These are phyloP conservation scores for Propithecus coquereli DNA, from an alignment of 2,113 vertebrate genomes.

Conservation along the genomic window DNA sequence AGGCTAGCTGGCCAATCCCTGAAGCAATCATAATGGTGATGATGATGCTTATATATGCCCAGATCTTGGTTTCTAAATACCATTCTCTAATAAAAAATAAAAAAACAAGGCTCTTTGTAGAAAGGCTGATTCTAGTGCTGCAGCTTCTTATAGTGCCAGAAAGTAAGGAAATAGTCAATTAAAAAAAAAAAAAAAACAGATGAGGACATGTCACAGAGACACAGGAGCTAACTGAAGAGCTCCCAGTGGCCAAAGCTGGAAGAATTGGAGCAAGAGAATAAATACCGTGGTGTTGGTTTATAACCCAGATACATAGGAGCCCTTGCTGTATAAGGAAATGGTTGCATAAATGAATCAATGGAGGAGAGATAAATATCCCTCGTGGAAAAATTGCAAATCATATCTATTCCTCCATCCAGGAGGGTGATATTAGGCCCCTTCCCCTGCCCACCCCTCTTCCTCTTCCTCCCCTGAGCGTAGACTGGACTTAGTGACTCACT, in stretches of 20 bases:
- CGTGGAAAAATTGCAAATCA: background rate
- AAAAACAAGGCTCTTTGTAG: background rate
- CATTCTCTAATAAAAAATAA: background rate
- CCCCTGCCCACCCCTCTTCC: rapidly evolving
- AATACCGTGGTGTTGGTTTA: background rate
- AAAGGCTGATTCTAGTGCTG: background rate
- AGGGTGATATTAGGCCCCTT: background rate
- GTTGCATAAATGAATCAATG: too few relatives aligned
- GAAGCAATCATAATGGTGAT: background rate
- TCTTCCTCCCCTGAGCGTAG: rapidly evolving
- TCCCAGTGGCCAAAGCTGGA: background rate
- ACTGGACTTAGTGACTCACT: background rate
- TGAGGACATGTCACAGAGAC: background rate
- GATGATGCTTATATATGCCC: background rate
- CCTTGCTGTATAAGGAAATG: rapidly evolving
- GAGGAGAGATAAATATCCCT: background rate
- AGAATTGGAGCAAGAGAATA: background rate
- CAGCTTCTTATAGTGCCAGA: background rate
- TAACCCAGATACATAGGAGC: background rate
- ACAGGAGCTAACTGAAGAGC: background rate
- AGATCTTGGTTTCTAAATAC: background rate
- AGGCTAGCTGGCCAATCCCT: rapidly evolving
- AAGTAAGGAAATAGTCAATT: background rate
- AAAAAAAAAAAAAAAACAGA: background rate
- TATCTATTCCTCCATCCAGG: rapidly evolving